These are phyloP conservation scores for Meriones unguiculatus DNA, from an alignment of 2,113 vertebrate species.

Conservation along the genomic window DNA sequence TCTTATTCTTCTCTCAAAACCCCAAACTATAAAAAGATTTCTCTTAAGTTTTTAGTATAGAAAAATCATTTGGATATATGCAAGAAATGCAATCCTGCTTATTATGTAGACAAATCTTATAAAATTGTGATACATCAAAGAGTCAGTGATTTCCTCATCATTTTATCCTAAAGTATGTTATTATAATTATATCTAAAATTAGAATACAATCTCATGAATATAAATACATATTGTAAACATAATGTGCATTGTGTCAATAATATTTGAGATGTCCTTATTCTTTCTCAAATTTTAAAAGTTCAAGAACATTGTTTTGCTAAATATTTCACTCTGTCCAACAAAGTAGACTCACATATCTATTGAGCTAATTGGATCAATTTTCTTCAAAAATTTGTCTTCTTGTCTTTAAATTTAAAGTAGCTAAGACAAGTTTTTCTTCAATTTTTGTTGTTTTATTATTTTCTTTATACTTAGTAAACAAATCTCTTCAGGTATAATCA, in stretches of 20 bases:
- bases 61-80: background rate
- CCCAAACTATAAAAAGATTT: background rate
- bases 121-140: background rate
- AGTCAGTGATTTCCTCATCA: background rate
- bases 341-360: background rate
- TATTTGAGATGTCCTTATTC: background rate
- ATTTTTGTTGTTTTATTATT: background rate
- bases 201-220: no score
- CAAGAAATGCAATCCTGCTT: background rate
- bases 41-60: background rate
- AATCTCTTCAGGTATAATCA: background rate
- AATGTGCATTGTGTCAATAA: no score
- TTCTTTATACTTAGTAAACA: background rate
- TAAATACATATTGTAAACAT: no score
- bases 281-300: background rate
- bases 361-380: background rate
- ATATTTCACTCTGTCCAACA: background rate
- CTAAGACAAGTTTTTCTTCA: background rate
- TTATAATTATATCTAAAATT: no score
- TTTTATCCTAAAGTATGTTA: no score
- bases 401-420: background rate
- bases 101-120: background rate
- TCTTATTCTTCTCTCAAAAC: background rate
- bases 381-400: background rate
- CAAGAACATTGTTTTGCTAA: background rate